Conservation (phyloP, 2,797 vertebrate species). For the Arnoldichthys spilopterus region DNA sequence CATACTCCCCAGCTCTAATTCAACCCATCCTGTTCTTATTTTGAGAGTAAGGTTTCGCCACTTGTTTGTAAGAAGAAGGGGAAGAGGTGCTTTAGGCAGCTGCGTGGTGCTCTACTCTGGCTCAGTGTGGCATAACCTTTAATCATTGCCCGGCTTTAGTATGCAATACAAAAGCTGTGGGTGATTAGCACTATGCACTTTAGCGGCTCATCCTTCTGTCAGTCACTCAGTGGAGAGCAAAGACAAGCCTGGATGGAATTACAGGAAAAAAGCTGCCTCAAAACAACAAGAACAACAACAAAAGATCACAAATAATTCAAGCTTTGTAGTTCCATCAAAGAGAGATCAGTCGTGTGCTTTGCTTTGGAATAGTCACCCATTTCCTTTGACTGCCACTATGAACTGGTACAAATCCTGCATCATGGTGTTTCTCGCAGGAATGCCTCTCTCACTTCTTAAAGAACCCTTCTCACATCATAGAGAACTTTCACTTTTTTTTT, state of each 20-base stretch:
- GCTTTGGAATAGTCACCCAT: not conserved
- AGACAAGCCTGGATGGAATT: not conserved
- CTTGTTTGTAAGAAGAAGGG: not conserved
- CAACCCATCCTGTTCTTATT: not conserved
- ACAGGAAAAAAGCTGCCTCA: not conserved
- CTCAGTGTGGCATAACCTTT: slow-evolving; percentile 43
- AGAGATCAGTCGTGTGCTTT: not conserved
- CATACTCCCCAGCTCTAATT: too few relatives aligned
- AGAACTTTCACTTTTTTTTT: too few relatives aligned
- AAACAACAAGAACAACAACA: not conserved
- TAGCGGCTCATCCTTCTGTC: slow-evolving; percentile 26
- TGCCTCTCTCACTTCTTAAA: not conserved
- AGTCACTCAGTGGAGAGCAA: slow-evolving; percentile 3
- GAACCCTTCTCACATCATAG: too few relatives aligned
- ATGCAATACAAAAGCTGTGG: slow-evolving; percentile 43
- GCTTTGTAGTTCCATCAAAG: not conserved
- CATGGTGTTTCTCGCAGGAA: not conserved
- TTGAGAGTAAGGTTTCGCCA: slow-evolving; percentile 10
- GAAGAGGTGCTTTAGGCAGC: slow-evolving; percentile 24
- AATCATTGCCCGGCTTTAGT: slow-evolving; percentile 37
- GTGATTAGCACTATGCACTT: slow-evolving; percentile 38
- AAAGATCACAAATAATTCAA: not conserved
- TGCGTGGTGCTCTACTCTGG: slow-evolving; percentile 35
- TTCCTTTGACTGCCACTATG: not conserved
- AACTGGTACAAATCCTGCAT: not conserved